A percentile compares a stretch with the other conserved stretches of the same genome.
phyloP scores from a whole-genome alignment of 1,140 invertebrate species.

The Zelostemma sp. region DNA sequence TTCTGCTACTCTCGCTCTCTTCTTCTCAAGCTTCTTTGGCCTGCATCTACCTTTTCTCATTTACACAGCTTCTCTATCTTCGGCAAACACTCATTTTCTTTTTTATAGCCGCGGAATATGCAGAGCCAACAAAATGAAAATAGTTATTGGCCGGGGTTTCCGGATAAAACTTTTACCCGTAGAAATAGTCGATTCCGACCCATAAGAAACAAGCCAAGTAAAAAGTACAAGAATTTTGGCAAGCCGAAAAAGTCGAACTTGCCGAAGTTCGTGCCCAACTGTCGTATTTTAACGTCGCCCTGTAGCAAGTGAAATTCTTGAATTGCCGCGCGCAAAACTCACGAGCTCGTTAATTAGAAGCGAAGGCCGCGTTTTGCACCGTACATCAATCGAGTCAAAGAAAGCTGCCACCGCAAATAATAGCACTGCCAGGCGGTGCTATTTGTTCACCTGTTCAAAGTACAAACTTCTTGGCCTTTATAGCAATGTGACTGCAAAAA shows the following conservation, averaged over 20 bases:
- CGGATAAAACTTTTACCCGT: too few species aligned
- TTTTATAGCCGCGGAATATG: too few species aligned
- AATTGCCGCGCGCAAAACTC: constrained; percentile 41
- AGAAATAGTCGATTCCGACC: neutral
- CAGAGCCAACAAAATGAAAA: too few species aligned
- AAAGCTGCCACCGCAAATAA: constrained; percentile 45
- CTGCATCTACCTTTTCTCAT: neutral
- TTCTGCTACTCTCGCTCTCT: neutral
- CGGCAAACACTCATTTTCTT: too few species aligned
- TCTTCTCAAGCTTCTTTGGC: neutral
- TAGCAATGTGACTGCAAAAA: too few species aligned
- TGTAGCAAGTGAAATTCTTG: constrained; percentile 40
- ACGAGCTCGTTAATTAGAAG: constrained; percentile 47
- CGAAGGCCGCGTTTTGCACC: constrained; percentile 40
- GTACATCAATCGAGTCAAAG: constrained; percentile 44
- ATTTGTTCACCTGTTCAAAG: constrained; percentile 28
- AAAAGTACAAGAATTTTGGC: constrained; percentile 19
- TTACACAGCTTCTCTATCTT: too few species aligned
- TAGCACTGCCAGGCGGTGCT: constrained; percentile 30
- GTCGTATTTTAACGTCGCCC: constrained; percentile 43
- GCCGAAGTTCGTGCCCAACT: constrained; percentile 28
- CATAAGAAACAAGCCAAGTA: constrained; percentile 9
- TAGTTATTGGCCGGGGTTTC: too few species aligned
- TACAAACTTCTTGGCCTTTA: too few species aligned
- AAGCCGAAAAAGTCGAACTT: constrained; percentile 29